Evolutionary conservation across 2,797 vertebrate species (phyloP).

Genomic region (Hipposideros larvatus): DNA sequence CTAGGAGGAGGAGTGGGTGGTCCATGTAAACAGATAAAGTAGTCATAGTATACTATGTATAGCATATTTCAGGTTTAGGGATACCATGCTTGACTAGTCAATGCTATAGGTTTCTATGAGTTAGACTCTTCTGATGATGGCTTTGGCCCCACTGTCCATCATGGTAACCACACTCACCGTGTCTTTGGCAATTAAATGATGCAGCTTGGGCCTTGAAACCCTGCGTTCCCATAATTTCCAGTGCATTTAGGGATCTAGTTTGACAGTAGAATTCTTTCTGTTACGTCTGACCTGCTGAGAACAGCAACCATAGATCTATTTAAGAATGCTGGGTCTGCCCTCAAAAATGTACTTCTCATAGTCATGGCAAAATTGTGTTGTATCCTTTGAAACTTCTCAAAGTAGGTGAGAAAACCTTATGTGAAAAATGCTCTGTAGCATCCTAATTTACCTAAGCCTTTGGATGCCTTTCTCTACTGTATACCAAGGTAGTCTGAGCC

Average conservation of each 20-base stretch:
- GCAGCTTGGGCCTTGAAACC: not conserved
- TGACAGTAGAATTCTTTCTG: not conserved
- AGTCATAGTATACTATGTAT: not conserved
- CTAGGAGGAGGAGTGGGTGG: not conserved
- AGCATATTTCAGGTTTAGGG: not conserved
- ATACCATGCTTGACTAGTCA: not conserved
- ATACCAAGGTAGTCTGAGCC: not conserved
- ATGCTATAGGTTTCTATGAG: rapidly evolving
- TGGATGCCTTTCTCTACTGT: not conserved
- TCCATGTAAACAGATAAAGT: not conserved
- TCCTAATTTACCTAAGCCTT: not conserved
- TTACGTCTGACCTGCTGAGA: not conserved
- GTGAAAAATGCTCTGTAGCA: not conserved
- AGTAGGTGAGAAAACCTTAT: not conserved
- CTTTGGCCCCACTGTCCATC: not conserved
- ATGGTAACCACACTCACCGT: not conserved
- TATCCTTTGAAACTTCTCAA: not conserved
- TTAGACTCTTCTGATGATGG: not conserved
- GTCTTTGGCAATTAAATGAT: not conserved
- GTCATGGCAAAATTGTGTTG: not conserved
- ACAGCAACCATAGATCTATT: not conserved
- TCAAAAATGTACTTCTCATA: not conserved
- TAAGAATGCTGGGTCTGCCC: not conserved
- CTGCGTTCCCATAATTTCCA: not conserved
- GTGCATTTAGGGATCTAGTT: not conserved